Conservation (phyloP, 53 echinoderm and acorn worm genomes). For the Actinopyga echinites region DNA sequence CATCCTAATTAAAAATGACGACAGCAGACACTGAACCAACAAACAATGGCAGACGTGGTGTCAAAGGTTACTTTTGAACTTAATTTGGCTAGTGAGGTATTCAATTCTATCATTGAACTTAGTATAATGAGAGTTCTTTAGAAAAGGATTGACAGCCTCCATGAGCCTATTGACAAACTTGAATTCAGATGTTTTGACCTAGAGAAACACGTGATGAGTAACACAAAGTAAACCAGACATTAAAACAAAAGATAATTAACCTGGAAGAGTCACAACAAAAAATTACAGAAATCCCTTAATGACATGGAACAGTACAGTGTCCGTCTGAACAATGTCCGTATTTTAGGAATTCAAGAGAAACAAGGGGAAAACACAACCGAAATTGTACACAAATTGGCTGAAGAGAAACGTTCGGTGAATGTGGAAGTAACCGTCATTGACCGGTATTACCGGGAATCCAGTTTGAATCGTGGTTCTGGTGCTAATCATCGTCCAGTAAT, state of each 20-base stretch:
- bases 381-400: neutral
- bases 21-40: neutral
- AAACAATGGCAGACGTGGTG: constrained; percentile 1
- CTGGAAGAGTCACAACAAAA: neutral
- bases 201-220: neutral
- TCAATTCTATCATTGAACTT: neutral
- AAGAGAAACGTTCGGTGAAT: neutral
- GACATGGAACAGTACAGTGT: neutral
- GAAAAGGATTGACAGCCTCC: neutral
- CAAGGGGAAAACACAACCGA: neutral
- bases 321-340: neutral
- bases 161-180: neutral
- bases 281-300: neutral
- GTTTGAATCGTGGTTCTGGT: no score
- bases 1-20: no score
- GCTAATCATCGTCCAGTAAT: no score
- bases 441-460: no score
- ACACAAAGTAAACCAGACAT: no score
- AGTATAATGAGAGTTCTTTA: neutral
- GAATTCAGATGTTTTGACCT: neutral
- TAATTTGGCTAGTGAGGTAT: neutral
- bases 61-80: neutral
- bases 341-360: neutral
- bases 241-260: neutral
- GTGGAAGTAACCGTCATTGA: neutral